Conservation (phyloP, 2,888 invertebrate genomes). For the Cabera pusaria region DNA sequence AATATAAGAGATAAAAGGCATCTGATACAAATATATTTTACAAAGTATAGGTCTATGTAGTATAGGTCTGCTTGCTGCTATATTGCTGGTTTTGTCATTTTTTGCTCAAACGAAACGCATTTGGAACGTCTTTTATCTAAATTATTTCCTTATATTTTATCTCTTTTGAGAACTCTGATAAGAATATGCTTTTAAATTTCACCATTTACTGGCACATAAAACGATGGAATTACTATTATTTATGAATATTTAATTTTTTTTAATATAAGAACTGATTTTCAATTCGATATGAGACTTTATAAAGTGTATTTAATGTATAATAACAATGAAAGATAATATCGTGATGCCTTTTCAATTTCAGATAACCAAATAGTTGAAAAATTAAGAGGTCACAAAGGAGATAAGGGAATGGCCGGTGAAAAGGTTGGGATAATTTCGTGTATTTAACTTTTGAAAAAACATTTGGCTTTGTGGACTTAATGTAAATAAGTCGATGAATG, state of each 20-base stretch:
- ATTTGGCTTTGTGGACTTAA: no score
- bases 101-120: conserved; percentile 43
- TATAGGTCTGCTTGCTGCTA: conserved; percentile 30
- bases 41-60: conserved; percentile 8
- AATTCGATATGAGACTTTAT: no score
- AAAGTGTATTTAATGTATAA: no score
- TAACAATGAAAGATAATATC: no score
- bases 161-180: conserved; percentile 12
- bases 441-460: background rate
- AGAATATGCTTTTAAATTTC: conserved; percentile 4
- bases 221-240: no score
- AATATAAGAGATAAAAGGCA: conserved; percentile 19
- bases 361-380: conserved; percentile 52
- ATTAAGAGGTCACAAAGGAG: conserved; percentile 56
- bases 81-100: conserved; percentile 43
- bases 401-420: conserved; percentile 47
- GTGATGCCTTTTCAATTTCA: conserved; percentile 35
- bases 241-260: no score
- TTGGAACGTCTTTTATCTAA: conserved; percentile 32
- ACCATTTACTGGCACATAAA: no score
- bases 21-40: conserved; percentile 7
- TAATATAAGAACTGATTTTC: no score
- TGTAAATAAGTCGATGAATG: no score
- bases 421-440: conserved; percentile 36
- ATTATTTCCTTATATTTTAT: conserved; percentile 33